These are phyloP conservation scores for Drosophila teissieri DNA, from an alignment of 1,140 invertebrate species.

Conservation along the genomic window DNA sequence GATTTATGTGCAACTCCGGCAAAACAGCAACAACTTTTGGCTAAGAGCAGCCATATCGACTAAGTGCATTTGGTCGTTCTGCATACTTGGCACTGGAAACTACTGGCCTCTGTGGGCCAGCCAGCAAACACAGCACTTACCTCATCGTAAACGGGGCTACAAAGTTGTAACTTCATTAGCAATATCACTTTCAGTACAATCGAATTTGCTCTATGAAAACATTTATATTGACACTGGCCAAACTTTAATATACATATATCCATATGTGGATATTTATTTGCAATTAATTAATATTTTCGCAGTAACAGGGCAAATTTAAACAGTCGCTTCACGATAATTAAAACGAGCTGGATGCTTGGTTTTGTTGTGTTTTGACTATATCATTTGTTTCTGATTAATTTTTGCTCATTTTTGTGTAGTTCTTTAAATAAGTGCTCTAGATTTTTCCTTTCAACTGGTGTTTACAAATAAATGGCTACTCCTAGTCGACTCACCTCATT, in stretches of 20 bases:
- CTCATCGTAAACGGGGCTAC: neutral
- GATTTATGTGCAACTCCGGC: conserved; percentile 56
- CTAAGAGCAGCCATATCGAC: conserved; percentile 32
- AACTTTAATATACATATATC: too few relatives aligned
- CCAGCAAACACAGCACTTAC: neutral
- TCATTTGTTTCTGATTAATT: neutral
- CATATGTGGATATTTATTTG: neutral
- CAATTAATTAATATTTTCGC: neutral
- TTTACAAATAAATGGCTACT: too few relatives aligned
- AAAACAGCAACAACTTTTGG: conserved; percentile 16
- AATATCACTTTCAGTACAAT: neutral
- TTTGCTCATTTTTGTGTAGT: too few relatives aligned
- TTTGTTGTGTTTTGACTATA: neutral
- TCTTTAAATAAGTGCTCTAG: too few relatives aligned
- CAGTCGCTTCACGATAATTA: neutral
- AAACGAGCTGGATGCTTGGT: too few relatives aligned
- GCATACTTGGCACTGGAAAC: conserved; percentile 60
- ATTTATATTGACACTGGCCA: neutral
- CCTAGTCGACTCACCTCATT: too few relatives aligned
- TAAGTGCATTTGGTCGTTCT: conserved; percentile 73
- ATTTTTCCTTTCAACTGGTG: too few relatives aligned
- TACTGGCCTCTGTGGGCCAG: neutral
- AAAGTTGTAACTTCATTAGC: neutral
- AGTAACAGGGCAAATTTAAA: neutral
- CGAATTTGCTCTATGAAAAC: neutral